These are phyloP conservation scores for Tachina fera DNA, from an alignment of 2,888 invertebrate species.

Conservation along the genomic window DNA sequence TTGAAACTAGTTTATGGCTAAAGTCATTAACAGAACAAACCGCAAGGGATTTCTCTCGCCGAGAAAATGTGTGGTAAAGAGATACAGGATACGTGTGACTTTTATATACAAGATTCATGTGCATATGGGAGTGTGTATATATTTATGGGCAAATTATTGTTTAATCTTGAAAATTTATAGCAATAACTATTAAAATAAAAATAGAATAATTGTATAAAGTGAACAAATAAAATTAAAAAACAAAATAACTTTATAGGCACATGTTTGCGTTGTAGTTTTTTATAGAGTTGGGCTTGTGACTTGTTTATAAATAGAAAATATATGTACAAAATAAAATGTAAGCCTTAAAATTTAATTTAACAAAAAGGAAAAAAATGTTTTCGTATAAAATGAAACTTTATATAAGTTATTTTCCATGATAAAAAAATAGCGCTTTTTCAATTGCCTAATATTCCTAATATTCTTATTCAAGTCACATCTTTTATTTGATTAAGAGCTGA, in stretches of 20 bases:
- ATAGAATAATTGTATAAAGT: slow-evolving; percentile 34
- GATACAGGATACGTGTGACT: slow-evolving; percentile 21
- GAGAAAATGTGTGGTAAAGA: slow-evolving; percentile 39
- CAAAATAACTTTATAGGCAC: neutral
- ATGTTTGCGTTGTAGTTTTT: neutral
- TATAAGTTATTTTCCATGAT: no score
- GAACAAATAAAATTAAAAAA: slow-evolving; percentile 13
- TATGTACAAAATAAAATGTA: no score
- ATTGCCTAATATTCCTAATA: no score
- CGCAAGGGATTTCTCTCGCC: slow-evolving; percentile 46
- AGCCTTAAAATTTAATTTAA: no score
- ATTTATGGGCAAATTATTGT: slow-evolving; percentile 66
- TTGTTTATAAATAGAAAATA: neutral
- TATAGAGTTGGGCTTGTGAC: neutral
- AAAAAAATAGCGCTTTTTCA: no score
- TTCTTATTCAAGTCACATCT: no score
- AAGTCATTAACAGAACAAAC: slow-evolving; percentile 66
- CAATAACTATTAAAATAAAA: slow-evolving; percentile 60
- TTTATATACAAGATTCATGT: slow-evolving; percentile 23
- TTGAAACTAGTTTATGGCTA: slow-evolving; percentile 62
- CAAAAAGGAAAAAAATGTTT: no score
- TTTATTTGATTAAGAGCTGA: no score
- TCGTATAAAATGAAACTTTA: no score
- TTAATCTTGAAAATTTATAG: slow-evolving; percentile 65
- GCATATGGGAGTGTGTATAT: slow-evolving; percentile 45